These are phyloP conservation scores for Aleiodes leptofemur DNA, from an alignment of 2,888 invertebrate species.

Conservation along the genomic window DNA sequence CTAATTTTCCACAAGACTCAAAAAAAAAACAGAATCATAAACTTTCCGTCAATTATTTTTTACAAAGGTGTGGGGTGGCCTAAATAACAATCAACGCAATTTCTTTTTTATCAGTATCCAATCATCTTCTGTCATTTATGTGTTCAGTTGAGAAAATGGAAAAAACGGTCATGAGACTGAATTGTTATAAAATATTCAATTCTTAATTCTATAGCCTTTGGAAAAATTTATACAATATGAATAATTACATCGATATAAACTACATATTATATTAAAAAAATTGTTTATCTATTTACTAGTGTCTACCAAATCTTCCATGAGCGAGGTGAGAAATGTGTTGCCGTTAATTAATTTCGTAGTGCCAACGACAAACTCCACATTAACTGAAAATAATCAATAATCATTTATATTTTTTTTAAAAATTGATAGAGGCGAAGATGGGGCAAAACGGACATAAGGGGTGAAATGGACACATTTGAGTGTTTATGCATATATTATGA, in stretches of 20 bases:
- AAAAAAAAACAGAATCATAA: background rate
- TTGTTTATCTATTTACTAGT: conserved; percentile 28
- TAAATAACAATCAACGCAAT: background rate
- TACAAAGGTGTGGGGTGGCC: background rate
- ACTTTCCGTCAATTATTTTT: conserved; percentile 26
- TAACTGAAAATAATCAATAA: conserved; percentile 74
- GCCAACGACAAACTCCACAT: conserved; percentile 92
- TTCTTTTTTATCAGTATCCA: conserved; percentile 12
- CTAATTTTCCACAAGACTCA: background rate
- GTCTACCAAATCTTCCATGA: conserved; percentile 78
- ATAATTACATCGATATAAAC: background rate
- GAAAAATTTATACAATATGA: conserved; percentile 19
- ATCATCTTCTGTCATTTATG: too few species aligned
- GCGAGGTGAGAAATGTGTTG: conserved; percentile 86
- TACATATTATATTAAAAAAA: conserved; percentile 30
- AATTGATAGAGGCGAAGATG: too few species aligned
- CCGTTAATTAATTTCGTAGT: conserved; percentile 96
- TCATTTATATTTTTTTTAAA: conserved; percentile 3
- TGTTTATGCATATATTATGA: too few species aligned
- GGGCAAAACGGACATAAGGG: too few species aligned
- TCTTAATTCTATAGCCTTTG: conserved; percentile 14
- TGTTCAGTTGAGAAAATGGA: too few species aligned
- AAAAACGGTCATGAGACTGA: background rate
- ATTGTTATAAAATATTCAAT: conserved; percentile 16
- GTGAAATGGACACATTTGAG: too few species aligned